Evolutionary conservation across 2,113 vertebrate species (phyloP).

Genomic region (Oryzias celebensis): DNA sequence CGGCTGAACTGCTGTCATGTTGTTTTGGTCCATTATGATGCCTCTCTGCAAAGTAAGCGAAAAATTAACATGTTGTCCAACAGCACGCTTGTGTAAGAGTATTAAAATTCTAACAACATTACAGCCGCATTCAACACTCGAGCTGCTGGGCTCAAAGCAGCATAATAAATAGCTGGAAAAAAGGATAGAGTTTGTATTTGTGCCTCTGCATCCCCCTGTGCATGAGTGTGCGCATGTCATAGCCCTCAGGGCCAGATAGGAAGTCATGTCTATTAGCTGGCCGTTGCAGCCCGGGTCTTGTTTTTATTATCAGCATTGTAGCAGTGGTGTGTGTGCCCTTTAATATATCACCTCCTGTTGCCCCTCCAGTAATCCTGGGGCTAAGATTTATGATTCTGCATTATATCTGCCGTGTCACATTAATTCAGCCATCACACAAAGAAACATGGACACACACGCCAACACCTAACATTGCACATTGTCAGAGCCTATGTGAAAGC

Average conservation of each 20-base stretch:
- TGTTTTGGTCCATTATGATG: constrained; percentile 18
- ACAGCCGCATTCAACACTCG: constrained; percentile 56
- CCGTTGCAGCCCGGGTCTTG: constrained; percentile 46
- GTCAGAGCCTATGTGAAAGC: constrained; percentile 44
- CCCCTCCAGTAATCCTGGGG: constrained; percentile 57
- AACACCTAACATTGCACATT: constrained; percentile 21
- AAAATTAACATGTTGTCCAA: constrained; percentile 60
- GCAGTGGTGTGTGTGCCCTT: constrained; percentile 30
- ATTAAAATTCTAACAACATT: constrained; percentile 65
- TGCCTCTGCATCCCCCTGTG: constrained; percentile 12
- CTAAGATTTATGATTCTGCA: constrained; percentile 74
- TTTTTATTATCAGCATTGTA: constrained; percentile 66
- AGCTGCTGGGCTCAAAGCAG: constrained; percentile 56
- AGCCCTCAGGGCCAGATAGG: constrained; percentile 55
- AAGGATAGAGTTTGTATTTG: constrained; percentile 54
- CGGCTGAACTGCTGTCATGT: constrained; percentile 7
- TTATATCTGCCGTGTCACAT: constrained; percentile 75
- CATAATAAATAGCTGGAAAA: constrained; percentile 63
- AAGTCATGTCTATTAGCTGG: constrained; percentile 65
- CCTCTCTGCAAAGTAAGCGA: constrained; percentile 33
- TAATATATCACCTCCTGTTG: constrained; percentile 60
- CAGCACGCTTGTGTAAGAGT: constrained; percentile 56
- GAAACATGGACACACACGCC: constrained; percentile 54
- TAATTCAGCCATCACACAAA: constrained; percentile 71
- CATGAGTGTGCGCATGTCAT: constrained; percentile 23